Conservation (phyloP, 2,797 vertebrate species). For the Tinamus major region DNA sequence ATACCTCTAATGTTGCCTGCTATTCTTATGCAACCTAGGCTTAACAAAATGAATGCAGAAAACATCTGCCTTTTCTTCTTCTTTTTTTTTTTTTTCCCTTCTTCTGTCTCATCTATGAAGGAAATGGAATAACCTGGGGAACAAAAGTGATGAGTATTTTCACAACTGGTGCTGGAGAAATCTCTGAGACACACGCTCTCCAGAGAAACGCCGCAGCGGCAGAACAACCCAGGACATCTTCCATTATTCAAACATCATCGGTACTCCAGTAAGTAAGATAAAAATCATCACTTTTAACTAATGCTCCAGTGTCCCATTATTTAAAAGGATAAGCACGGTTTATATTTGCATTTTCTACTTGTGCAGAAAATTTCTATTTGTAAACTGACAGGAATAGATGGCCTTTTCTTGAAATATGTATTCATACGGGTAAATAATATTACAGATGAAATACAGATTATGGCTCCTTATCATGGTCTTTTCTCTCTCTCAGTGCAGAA, state of each 20-base stretch:
- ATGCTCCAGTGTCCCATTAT: background rate
- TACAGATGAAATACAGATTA: background rate
- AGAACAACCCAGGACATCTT: background rate
- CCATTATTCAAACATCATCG: background rate
- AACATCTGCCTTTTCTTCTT: background rate
- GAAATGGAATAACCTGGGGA: background rate
- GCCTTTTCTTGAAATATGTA: background rate
- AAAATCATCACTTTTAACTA: background rate
- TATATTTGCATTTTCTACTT: background rate
- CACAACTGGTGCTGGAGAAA: background rate
- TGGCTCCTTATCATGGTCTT: background rate
- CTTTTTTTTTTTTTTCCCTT: background rate
- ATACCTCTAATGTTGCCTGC: background rate
- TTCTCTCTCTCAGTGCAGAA: background rate
- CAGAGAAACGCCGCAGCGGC: background rate
- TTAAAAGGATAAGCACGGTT: background rate
- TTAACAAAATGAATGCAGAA: background rate
- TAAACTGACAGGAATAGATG: background rate
- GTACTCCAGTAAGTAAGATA: background rate
- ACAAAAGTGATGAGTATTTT: background rate
- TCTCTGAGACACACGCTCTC: accelerated
- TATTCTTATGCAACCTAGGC: background rate
- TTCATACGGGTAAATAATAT: background rate
- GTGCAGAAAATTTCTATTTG: background rate
- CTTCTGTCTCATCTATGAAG: background rate